Evolutionary conservation across 23 tunicate genomes (phyloP), one percentile per base, ranked within the genome.

Genomic region (Halocynthia aurantium): DNA sequence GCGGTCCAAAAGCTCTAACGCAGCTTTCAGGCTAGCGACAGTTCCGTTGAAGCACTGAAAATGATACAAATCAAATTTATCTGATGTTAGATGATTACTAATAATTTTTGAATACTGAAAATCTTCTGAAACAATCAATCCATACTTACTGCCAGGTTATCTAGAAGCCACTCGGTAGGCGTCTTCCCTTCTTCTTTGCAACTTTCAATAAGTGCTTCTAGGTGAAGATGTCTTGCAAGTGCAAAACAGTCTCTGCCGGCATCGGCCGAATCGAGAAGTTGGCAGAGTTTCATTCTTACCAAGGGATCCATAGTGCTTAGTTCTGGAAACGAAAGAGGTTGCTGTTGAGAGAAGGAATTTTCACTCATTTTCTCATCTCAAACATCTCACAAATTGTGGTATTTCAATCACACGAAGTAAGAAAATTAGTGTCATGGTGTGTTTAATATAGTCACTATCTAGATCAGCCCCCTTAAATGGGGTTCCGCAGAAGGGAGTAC

Each of bases 201-300:
- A 56, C 15, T 18, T 20, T 62, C 52, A 6, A 58, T 67, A 15
- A 62, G 55, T 52, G 22, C 50, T 22, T 22, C 51, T 13, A 87
- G 86, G 11, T 52, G 72, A 15, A 87, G 80, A 53, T 75, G 64
- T 7, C 77, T 76, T 50, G 93, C 93, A 62, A 87, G 93, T 8
- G 93, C 86, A 61, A 67, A 22, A 83, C 86, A 87, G 82, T 82
- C 86, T 22, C 58, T 73, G 61, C 86, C 93, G 52, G 81, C 65
- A 53, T 69, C 52, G 49, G 64, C 52, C 52, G 53, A 53, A 53
- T 87, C 82, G 57, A 87, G 75, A 8, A 87, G 63, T 56, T 77
- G 62, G 64, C 86, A 87, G 22, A 87, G 83, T 52, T 77, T 69
- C 68, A 71, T 6, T 22, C 73, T 68, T 15, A 73, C 57, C 56